phyloP scores from a whole-genome alignment of 2,797 vertebrate genomes.

The Alexandromys oeconomus region DNA sequence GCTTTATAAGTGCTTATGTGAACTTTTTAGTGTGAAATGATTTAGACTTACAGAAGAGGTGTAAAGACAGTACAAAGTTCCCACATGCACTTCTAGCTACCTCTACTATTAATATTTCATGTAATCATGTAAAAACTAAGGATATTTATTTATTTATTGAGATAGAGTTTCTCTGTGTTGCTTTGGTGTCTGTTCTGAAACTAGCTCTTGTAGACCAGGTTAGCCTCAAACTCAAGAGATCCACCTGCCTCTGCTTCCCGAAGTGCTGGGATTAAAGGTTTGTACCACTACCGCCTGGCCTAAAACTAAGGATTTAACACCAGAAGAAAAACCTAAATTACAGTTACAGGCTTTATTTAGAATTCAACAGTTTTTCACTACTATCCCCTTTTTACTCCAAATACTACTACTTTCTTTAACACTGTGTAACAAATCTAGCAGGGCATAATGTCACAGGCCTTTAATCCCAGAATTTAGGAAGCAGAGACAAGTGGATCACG shows the following conservation, averaged over 20 bases:
- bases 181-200: no score
- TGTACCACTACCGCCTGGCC: no score
- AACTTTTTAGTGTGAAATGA: conserved; percentile 52
- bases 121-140: conserved; percentile 52
- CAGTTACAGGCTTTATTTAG: background rate
- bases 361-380: conserved; percentile 5
- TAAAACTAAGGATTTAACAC: conserved; percentile 6
- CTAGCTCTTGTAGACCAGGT: no score
- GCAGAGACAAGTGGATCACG: background rate
- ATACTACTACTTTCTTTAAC: conserved; percentile 6
- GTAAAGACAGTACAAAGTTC: conserved; percentile 24
- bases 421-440: background rate
- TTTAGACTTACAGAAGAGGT: background rate
- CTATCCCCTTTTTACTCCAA: background rate
- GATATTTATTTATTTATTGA: no score
- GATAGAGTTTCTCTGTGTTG: no score
- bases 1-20: conserved; percentile 32
- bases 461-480: background rate
- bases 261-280: no score
- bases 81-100: background rate
- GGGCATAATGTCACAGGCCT: background rate
- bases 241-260: no score
- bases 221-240: no score
- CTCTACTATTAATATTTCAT: conserved; percentile 25
- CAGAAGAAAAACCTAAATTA: conserved; percentile 37